Base-by-base conservation (phyloP, 2,797 vertebrate genomes). In the Epinephelus coioides region DNA sequence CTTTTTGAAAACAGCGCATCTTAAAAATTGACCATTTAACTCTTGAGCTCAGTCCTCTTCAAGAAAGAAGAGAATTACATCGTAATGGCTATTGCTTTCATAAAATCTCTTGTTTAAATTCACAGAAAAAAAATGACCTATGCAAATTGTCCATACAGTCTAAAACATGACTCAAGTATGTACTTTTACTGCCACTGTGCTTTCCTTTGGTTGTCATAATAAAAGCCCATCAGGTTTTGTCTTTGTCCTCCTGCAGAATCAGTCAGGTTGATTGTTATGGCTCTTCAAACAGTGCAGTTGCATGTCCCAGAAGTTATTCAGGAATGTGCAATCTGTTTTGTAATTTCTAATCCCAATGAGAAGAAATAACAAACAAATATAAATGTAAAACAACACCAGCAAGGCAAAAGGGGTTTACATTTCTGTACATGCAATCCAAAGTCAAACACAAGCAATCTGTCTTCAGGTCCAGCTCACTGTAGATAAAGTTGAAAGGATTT, bases 331-430 rank as follows among this genome's bases (percentile, higher is more conserved):
- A 30, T 68, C 18, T 56, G 47, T 62, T 56, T 61, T 23, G 8
- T 30, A 5, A 57, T 65, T 53, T 60, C 6, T 64, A 44, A 61
- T 50, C 66, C 71, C 60, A 25, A 44, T 46, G 12, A 69, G 40
- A 49, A 19, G 54, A 69, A 50, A 46, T 64, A 67, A 13, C 5
- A 60, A 57, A 64, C 14, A 38, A 18, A 69, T 27, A 50, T 51
- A n/a, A 68, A 69, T 55, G 62, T 46, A 51, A 71, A 73, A 77
- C 23, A 72, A 77, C 15, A 81, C 66, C 50, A 51, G 73, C 85
- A 91, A 94, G 90, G 87, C 91, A 89, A 88, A 83, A 68, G 46
- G 78, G 75, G 67, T 46, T 76, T 68, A 21, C n/a, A 54, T 69
- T 55, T 67, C 68, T 72, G 66, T 60, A 68, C 66, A 60, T 82